Conservation (phyloP, 2,888 invertebrate genomes). For the Ennomos erosarius region DNA sequence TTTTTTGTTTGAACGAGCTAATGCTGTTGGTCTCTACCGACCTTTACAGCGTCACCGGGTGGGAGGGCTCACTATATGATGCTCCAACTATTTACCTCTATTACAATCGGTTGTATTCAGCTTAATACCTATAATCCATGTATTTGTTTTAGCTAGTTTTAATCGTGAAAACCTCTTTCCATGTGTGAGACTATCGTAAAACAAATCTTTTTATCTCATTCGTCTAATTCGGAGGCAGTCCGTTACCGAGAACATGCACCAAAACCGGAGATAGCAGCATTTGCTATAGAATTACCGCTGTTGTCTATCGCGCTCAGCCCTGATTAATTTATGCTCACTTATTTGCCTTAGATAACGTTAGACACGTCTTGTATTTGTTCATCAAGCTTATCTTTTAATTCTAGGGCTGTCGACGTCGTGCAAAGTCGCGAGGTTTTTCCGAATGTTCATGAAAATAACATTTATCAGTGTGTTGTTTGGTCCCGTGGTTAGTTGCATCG, state of each 20-base stretch:
- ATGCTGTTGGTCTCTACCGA: no score
- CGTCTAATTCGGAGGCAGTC: constrained; percentile 63
- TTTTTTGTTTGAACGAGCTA: no score
- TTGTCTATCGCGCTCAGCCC: constrained; percentile 75
- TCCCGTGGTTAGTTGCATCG: no score
- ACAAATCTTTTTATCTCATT: constrained; percentile 34
- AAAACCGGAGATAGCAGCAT: constrained; percentile 72
- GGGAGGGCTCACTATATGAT: no score
- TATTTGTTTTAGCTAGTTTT: not conserved
- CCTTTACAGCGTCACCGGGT: no score
- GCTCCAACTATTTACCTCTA: no score
- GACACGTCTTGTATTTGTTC: constrained; percentile 76
- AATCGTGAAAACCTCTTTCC: constrained; percentile 7
- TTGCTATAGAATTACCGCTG: constrained; percentile 74
- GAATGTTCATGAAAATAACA: constrained; percentile 21
- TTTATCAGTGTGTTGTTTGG: no score
- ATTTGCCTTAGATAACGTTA: constrained; percentile 78
- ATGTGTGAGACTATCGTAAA: constrained; percentile 23
- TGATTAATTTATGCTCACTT: constrained; percentile 80
- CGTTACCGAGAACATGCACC: constrained; percentile 64
- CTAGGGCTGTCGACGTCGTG: constrained; percentile 74
- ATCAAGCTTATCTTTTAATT: constrained; percentile 84
- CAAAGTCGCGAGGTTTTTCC: constrained; percentile 60
- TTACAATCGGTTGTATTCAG: no score
- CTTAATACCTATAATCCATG: not conserved